A percentile compares a stretch with the other conserved stretches of the same genome.
Evolutionary conservation across 2,888 invertebrate genomes (phyloP).

Genomic region (Alcis repandata): DNA sequence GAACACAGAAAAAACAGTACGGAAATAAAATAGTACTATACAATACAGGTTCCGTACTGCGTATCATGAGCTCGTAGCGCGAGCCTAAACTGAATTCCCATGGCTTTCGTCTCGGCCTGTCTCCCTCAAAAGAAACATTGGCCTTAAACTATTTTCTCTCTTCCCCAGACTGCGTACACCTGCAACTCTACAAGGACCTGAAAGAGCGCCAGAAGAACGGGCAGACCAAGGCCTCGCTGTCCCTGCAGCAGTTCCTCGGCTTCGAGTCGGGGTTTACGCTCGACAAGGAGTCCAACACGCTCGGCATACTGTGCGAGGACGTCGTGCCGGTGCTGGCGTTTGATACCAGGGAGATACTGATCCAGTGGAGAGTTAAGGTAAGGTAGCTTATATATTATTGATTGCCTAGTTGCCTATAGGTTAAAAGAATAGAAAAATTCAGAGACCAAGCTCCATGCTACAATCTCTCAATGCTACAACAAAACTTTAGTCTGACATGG

Average conservation of each 20-base stretch:
- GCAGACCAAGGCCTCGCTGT: constrained; percentile 94
- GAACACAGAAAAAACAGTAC: too few species aligned
- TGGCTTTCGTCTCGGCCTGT: too few species aligned
- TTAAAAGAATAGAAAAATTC: not conserved
- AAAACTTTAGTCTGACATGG: not conserved
- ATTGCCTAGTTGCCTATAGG: not conserved
- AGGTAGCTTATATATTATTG: constrained; percentile 21
- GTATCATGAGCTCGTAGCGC: too few species aligned
- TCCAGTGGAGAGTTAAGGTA: constrained; percentile 93
- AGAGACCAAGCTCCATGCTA: not conserved
- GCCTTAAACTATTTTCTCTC: constrained; percentile 33
- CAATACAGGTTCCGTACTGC: too few species aligned
- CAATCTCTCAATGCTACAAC: not conserved
- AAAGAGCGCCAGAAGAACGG: constrained; percentile 95
- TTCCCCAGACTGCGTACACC: constrained; percentile 94
- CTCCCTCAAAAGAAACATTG: not conserved
- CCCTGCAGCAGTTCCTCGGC: constrained; percentile 94
- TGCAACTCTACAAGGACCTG: constrained; percentile 95
- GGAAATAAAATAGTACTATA: too few species aligned
- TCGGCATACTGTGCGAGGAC: constrained; percentile 95
- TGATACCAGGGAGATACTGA: constrained; percentile 93
- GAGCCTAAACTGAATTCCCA: too few species aligned
- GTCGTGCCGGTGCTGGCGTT: constrained; percentile 95
- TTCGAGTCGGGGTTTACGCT: constrained; percentile 95
- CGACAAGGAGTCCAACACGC: constrained; percentile 96